Evolutionary conservation across 2,888 invertebrate species (phyloP).

Genomic region (Tubulanus polymorphus): DNA sequence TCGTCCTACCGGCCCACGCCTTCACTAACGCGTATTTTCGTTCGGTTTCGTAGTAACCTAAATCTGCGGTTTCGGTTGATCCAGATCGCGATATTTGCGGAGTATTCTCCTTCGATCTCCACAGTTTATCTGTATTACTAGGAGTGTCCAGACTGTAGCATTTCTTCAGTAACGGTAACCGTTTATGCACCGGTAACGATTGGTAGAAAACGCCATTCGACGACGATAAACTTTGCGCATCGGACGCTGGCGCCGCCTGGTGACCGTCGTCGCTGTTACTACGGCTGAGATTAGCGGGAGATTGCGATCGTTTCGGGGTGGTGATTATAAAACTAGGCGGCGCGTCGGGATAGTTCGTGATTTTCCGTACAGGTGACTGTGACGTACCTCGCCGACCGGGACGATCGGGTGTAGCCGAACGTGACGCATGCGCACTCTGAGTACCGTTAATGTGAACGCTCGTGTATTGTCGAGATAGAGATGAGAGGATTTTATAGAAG

Average conservation of each 20-base stretch:
- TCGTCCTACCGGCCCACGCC: neutral
- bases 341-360: constrained; percentile 30
- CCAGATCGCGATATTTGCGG: neutral
- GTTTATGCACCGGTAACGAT: neutral
- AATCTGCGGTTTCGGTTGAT: neutral
- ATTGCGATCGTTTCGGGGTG: constrained; percentile 20
- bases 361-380: constrained; percentile 21
- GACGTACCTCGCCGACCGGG: constrained; percentile 4
- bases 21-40: neutral
- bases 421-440: constrained; percentile 1
- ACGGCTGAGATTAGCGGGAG: neutral
- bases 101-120: neutral
- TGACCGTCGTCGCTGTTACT: neutral
- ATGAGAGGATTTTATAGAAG: too few relatives aligned
- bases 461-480: too few relatives aligned
- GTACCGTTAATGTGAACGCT: neutral
- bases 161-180: neutral
- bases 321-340: constrained; percentile 45
- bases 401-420: neutral
- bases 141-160: neutral
- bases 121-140: neutral
- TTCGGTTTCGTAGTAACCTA: neutral
- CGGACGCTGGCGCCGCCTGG: too few relatives aligned
- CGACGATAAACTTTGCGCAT: neutral
- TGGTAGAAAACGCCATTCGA: neutral